Evolutionary conservation across 2,888 invertebrate species (phyloP), one percentile per base, ranked within the genome.

Genomic region (Dicyrtoma fusca): DNA sequence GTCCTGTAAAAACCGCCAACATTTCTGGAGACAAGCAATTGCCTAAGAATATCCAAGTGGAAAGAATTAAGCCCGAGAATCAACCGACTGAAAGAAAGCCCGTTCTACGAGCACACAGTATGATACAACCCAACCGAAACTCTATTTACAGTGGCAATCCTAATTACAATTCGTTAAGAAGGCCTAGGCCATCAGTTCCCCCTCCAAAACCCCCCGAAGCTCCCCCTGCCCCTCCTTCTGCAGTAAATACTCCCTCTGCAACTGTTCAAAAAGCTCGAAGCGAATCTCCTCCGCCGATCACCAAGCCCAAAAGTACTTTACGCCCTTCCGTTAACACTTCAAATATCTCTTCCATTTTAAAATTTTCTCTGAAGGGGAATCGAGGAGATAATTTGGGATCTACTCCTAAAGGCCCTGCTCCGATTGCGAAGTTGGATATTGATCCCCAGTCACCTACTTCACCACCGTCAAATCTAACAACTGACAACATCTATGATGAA

Each of bases 401-500:
- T 10, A 42, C 6, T 45, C 25, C 21, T 57, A 74, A 59, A 25
- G 64, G 34, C 59, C 62, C 42, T 25, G 77, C 76, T 19, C 79
- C 79, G 0, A 77, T 79, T 61, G 77, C 79, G 10, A 76, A 79
- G 45, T 69, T 75, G 19, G 79, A 77, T 1, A 77, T 42, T 17
- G 68, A 68, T 21, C 44, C 57, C 13, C 61, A 61, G 44, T 68
- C 68, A 73, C 62, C 57, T 25, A 64, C 55, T 21, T 74, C 63
- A 44, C 57, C 57, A 17, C 59, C 42, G n/a, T n/a, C n/a, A 34
- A 57, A 57, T 45, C 5, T 8, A 70, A 23, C 25, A 21, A 59
- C 73, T 19, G 79, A 80, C 42, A 79, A 80, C 57, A 79, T 80
- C 68, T 79, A 79, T 49, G 80, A 80, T 66, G 76, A 76, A 19